Evolutionary conservation across 1,140 invertebrate species (phyloP), one percentile per base, ranked within the genome.

Genomic region (Phocides pigmalion): DNA sequence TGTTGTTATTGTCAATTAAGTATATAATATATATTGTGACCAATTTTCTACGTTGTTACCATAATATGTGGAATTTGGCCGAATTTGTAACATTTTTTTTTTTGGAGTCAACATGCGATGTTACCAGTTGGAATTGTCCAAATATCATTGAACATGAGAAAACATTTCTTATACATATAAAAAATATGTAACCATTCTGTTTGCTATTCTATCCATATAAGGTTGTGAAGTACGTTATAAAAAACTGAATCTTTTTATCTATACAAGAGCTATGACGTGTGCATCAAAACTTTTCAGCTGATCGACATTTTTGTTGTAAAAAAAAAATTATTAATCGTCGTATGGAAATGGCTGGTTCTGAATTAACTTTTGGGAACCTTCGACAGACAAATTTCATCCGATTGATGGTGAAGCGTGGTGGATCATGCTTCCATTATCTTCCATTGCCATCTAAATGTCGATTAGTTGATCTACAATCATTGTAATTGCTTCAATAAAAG

Each of bases 1-100:
- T 22, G 4, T 42, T 54, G 22, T 68, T 28, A 64, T 63, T 46
- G 69, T 77, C 69, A 77, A 74, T 77, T 74, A 73, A 64, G 66
- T 44, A 35, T 8, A 11, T 47, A 20, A 66, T 56, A 35, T 22
- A 35, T 35, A 35, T 35, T 35, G 11, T 35, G 70, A 78, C 72
- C 70, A 74, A 78, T 74, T 78, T 74, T 72, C 42, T 61, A 70
- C 32, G 32, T n/a, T 61, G 51, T 69, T 68, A 58, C 66, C 49
- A 51, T 58, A 25, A 64, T 42, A 19, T 47, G 44, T 47, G 20
- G 19, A 19, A 47, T 47, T 47, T 47, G 44, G 19, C 19, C 12
- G 19, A 47, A 12, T 22, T 47, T 47, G 17, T 47, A 47, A 47
- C 3, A 8, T 0, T 22, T 28, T 3, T 3, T 19, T 20, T 28